phyloP scores from a whole-genome alignment of 2,113 vertebrate genomes.

The Dasypus novemcinctus region DNA sequence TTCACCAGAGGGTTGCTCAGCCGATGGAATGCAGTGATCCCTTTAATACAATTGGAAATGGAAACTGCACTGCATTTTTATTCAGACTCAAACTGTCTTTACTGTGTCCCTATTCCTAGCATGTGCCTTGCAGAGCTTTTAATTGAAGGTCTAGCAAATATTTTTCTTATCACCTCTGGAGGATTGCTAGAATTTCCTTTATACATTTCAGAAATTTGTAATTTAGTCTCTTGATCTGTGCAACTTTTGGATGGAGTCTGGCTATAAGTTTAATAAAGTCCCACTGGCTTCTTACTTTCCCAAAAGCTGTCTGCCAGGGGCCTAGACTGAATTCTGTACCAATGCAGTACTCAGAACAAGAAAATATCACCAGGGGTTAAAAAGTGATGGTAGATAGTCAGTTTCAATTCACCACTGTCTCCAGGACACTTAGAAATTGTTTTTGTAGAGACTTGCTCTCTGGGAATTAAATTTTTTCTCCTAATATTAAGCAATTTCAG shows the following conservation, averaged over 20 bases:
- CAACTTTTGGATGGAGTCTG: not conserved
- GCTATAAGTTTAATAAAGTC: not conserved
- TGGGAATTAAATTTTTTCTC: not conserved
- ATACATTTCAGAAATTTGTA: not conserved
- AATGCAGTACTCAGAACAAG: not conserved
- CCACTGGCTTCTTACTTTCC: not conserved
- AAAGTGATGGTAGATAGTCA: not conserved
- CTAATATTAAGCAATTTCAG: not conserved
- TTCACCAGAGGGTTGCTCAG: not conserved
- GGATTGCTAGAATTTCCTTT: not conserved
- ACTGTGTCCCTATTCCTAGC: not conserved
- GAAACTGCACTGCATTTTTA: not conserved
- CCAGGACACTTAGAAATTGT: not conserved
- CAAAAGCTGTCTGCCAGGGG: not conserved
- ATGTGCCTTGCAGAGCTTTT: not conserved
- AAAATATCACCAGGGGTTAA: not conserved
- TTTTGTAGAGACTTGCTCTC: not conserved
- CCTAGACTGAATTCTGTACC: not conserved
- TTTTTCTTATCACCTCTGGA: not conserved
- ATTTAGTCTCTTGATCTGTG: not conserved
- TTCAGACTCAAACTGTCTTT: not conserved
- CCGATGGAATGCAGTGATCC: not conserved
- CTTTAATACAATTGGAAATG: not conserved
- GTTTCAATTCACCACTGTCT: not conserved
- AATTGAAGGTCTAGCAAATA: not conserved